These are phyloP conservation scores for Zelleria hepariella DNA, from an alignment of 2,888 invertebrate species.

Conservation along the genomic window DNA sequence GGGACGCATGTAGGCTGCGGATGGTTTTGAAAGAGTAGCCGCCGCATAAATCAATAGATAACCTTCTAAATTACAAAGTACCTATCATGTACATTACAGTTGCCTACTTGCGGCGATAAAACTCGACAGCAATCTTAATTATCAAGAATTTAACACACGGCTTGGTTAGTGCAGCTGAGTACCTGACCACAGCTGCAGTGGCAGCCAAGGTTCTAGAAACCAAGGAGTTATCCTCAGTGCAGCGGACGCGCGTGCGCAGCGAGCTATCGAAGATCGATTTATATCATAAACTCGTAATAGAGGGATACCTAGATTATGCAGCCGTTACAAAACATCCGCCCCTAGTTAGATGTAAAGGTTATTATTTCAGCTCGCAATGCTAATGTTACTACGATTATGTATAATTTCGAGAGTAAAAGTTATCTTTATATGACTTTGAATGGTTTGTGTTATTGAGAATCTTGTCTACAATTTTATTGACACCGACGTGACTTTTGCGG, in stretches of 20 bases:
- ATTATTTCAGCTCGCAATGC: not conserved
- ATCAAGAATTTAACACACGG: not conserved
- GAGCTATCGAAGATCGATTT: not conserved
- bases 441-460: not conserved
- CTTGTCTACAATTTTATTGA: not conserved
- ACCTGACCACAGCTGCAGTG: not conserved
- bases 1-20: not conserved
- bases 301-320: not conserved
- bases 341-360: not conserved
- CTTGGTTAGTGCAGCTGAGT: not conserved
- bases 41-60: too few relatives aligned
- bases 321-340: not conserved
- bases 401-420: too few relatives aligned
- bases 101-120: not conserved
- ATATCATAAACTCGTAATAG: not conserved
- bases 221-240: conserved; percentile 1
- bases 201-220: conserved; percentile 4
- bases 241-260: not conserved
- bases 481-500: not conserved
- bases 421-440: too few relatives aligned
- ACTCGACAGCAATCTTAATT: not conserved
- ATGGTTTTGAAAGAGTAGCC: too few relatives aligned
- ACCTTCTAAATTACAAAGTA: not conserved
- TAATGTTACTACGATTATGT: not conserved
- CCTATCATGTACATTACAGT: too few relatives aligned